Conservation (phyloP, 2,113 vertebrate genomes). For the Petrocephalus zakoni region DNA sequence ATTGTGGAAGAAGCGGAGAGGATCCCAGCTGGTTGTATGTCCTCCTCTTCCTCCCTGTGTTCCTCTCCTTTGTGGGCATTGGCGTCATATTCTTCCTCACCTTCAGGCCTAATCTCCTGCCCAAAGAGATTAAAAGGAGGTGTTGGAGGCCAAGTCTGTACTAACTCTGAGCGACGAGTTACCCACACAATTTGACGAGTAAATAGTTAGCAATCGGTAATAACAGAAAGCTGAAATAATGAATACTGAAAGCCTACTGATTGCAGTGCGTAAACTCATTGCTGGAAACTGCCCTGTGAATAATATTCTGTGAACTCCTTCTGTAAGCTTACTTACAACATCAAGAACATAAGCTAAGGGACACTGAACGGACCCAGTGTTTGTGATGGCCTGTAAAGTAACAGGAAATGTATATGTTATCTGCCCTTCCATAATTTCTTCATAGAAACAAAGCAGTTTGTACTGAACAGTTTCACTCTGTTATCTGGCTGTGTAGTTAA, state of each 20-base stretch:
- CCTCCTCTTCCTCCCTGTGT: conserved; percentile 69
- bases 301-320: background rate
- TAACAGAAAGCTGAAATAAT: background rate
- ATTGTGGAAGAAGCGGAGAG: conserved; percentile 52
- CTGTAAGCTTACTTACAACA: background rate
- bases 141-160: conserved; percentile 71
- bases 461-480: background rate
- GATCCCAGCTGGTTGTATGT: conserved; percentile 72
- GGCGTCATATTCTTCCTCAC: conserved; percentile 61
- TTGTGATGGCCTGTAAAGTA: background rate
- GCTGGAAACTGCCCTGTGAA: background rate
- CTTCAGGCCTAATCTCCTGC: conserved; percentile 65
- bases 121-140: conserved; percentile 75
- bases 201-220: background rate
- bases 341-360: background rate
- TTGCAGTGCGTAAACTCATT: background rate
- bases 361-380: background rate
- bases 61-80: conserved; percentile 69
- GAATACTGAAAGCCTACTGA: background rate
- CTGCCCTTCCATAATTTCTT: background rate
- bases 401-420: background rate
- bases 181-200: background rate
- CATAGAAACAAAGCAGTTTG: background rate
- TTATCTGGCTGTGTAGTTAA: conserved; percentile 10
- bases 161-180: conserved; percentile 38